phyloP scores from a whole-genome alignment of 2,113 vertebrate species.

The Arothron firmamentum region DNA sequence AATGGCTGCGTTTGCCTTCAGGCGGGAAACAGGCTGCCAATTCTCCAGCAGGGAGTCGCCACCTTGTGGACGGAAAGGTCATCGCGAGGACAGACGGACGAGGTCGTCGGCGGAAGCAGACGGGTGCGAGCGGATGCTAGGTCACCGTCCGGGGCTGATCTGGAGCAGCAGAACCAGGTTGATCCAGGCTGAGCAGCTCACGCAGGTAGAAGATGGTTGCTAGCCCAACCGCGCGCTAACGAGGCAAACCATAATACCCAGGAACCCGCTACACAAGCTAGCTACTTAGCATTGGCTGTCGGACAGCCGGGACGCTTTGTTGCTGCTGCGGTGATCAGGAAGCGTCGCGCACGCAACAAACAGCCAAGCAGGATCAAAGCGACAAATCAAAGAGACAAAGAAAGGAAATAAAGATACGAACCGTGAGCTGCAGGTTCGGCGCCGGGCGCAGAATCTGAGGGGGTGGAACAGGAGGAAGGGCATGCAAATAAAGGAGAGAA shows the following conservation, averaged over 20 bases:
- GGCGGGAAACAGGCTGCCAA: constrained; percentile 32
- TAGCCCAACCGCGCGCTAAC: no score
- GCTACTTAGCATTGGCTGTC: no score
- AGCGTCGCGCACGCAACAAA: neutral
- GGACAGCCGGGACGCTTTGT: no score
- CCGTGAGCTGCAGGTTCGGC: constrained; percentile 81
- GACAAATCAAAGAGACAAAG: constrained; percentile 21
- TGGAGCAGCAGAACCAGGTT: no score
- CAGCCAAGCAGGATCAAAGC: constrained; percentile 37
- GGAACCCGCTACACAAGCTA: no score
- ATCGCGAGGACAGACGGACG: constrained; percentile 52
- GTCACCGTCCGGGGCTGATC: no score
- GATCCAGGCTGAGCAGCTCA: no score
- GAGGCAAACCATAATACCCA: no score
- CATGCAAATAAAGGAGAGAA: constrained; percentile 77
- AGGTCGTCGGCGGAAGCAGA: constrained; percentile 16
- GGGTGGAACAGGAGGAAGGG: constrained; percentile 75
- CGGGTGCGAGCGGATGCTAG: no score
- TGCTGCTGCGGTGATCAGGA: neutral
- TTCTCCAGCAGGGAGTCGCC: no score
- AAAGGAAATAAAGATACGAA: constrained; percentile 75
- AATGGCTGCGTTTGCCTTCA: constrained; percentile 46
- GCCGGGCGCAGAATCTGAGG: constrained; percentile 78
- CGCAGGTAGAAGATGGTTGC: no score
- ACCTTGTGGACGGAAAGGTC: no score